Conservation (phyloP, 2,113 vertebrate species). For the Anguilla rostrata region DNA sequence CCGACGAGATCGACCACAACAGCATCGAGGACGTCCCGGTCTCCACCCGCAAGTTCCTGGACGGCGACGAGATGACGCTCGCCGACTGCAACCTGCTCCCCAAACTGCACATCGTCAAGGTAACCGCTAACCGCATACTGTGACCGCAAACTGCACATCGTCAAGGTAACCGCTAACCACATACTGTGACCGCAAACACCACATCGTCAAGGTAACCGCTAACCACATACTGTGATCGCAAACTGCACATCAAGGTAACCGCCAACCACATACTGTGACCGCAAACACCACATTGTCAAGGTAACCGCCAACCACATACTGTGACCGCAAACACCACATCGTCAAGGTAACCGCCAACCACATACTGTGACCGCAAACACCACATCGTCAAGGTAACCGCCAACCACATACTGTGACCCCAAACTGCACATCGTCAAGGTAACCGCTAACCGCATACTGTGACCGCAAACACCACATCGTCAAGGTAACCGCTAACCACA, state of each 20-base stretch:
- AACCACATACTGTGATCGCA: background rate
- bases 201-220: conserved; percentile 87
- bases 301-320: conserved; percentile 51
- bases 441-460: too few relatives aligned
- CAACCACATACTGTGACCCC: too few relatives aligned
- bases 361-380: too few relatives aligned
- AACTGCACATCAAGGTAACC: background rate
- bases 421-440: too few relatives aligned
- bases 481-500: too few relatives aligned
- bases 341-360: background rate
- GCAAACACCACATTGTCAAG: conserved; percentile 95
- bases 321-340: background rate
- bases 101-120: conserved; percentile 97
- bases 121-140: conserved; percentile 38
- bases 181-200: background rate
- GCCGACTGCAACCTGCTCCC: conserved; percentile 96
- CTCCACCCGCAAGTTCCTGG: conserved; percentile 87
- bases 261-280: background rate
- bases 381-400: too few relatives aligned
- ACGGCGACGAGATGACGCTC: conserved; percentile 94
- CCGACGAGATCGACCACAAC: conserved; percentile 95
- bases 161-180: background rate
- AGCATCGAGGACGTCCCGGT: conserved; percentile 87
- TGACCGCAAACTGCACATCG: background rate
- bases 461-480: too few relatives aligned